phyloP scores from a whole-genome alignment of 2,113 vertebrate species.

The Poeciliopsis prolifica region DNA sequence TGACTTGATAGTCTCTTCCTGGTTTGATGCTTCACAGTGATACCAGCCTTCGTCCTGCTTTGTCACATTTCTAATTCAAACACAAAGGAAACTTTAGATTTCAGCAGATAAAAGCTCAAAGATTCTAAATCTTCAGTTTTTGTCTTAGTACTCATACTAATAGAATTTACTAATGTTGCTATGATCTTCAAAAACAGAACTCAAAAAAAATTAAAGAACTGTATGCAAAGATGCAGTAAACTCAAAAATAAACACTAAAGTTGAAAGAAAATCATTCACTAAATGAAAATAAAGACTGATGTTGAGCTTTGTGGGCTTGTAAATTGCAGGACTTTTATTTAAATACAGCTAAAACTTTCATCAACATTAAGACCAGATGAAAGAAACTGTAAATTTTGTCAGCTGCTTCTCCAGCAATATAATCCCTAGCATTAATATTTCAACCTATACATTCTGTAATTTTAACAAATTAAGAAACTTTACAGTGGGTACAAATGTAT shows the following conservation, averaged over 20 bases:
- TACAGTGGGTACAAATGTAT: too few relatives aligned
- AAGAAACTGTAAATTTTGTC: not conserved
- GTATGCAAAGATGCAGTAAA: not conserved
- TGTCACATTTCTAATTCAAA: constrained; percentile 73
- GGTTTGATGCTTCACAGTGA: constrained; percentile 77
- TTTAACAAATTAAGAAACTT: too few relatives aligned
- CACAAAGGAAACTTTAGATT: not conserved
- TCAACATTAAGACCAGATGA: not conserved
- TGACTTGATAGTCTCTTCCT: constrained; percentile 66
- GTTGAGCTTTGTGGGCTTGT: not conserved
- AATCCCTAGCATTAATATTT: too few relatives aligned
- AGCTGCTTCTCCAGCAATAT: not conserved
- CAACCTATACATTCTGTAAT: too few relatives aligned
- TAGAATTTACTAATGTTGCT: not conserved
- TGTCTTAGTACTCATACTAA: too few relatives aligned
- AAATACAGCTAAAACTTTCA: not conserved
- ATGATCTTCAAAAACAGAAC: not conserved
- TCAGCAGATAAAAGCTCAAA: not conserved
- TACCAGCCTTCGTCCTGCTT: constrained; percentile 77
- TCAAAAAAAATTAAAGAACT: not conserved
- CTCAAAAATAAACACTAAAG: not conserved
- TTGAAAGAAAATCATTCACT: not conserved
- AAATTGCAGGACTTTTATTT: not conserved
- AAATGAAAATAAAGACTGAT: not conserved
- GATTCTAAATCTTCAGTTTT: not conserved